Evolutionary conservation across 2,888 invertebrate species (phyloP).

Genomic region (Temnothorax rugatulus): DNA sequence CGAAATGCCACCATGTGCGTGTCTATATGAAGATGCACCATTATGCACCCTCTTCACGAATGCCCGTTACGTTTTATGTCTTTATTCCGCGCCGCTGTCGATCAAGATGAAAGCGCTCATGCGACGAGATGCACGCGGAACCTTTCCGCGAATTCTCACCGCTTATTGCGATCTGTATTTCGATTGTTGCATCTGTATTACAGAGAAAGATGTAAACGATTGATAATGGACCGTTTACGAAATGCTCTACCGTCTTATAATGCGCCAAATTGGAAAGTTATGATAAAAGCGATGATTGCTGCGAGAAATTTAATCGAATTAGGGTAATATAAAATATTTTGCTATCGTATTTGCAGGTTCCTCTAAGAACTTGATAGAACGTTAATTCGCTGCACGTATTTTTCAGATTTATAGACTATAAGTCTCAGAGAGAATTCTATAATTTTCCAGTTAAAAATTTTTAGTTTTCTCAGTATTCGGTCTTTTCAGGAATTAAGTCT

Average conservation of each 20-base stretch:
- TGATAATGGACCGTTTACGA: conserved; percentile 56
- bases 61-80: conserved; percentile 83
- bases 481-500: background rate
- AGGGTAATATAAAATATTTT: conserved; percentile 3
- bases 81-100: conserved; percentile 78
- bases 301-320: conserved; percentile 20
- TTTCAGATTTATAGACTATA: background rate
- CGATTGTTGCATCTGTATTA: conserved; percentile 62
- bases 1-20: conserved; percentile 19
- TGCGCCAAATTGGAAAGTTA: conserved; percentile 36
- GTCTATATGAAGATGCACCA: conserved; percentile 55
- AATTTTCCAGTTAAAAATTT: background rate
- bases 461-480: background rate
- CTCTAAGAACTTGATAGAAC: background rate
- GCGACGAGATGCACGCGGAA: conserved; percentile 58
- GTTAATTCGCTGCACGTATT: background rate
- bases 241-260: conserved; percentile 50
- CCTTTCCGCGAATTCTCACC: background rate
- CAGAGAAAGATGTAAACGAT: conserved; percentile 44
- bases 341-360: too few relatives aligned
- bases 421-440: background rate
- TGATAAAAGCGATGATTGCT: background rate
- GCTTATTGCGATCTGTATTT: conserved; percentile 57
- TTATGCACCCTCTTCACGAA: conserved; percentile 77
- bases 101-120: conserved; percentile 77